phyloP scores from a whole-genome alignment of 2,113 vertebrate species.

The Thymallus thymallus region DNA sequence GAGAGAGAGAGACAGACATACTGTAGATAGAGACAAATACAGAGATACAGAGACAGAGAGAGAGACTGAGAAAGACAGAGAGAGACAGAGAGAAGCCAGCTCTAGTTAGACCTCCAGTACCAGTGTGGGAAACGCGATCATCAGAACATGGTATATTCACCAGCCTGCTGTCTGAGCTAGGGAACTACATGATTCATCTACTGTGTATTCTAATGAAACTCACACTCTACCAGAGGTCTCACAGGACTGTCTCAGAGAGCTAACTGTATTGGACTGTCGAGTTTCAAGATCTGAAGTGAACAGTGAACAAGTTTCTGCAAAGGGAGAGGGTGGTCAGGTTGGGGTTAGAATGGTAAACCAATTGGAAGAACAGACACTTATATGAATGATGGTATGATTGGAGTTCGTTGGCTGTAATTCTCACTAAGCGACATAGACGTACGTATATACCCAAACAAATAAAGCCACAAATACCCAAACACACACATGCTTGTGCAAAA shows the following conservation, averaged over 20 bases:
- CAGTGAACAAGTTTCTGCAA: no score
- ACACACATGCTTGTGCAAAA: no score
- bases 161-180: constrained; percentile 33
- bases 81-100: neutral
- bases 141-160: constrained; percentile 18
- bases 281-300: no score
- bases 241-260: neutral
- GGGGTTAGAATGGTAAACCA: no score
- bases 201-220: constrained; percentile 35
- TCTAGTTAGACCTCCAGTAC: neutral
- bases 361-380: constrained; percentile 2
- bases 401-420: no score
- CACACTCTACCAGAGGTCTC: neutral
- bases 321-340: no score
- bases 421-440: constrained; percentile 29
- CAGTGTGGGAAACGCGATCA: constrained; percentile 42
- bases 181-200: constrained; percentile 47
- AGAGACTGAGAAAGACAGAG: no score
- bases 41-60: no score
- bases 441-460: constrained; percentile 3
- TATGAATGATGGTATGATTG: neutral
- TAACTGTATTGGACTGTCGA: no score
- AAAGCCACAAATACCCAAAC: neutral
- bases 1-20: neutral
- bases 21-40: neutral